Base-by-base conservation (phyloP, 2,888 invertebrate species). In the Mythimna lalbum region DNA sequence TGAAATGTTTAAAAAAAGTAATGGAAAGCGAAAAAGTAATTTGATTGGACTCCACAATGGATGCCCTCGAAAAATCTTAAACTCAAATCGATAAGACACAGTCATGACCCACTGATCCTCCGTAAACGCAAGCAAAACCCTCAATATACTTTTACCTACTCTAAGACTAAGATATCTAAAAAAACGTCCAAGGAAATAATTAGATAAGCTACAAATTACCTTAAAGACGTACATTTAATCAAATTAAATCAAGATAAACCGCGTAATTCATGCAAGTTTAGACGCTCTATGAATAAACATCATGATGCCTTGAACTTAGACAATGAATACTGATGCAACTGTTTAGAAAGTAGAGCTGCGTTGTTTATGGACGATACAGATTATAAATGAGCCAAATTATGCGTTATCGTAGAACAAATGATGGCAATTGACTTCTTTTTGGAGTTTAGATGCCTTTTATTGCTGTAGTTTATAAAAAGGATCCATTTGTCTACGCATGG, bases 231-330 rank as follows among this genome's bases (percentile, higher is more conserved):
- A 50, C 39, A 43, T 33, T 64, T 36, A 64, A 50, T 72, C 50
- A 52, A 80, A 64, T 68, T 21, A 72, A 77, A 73, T 67, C 19
- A 64, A 69, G 71, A 70, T 74, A 49, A 72, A 61, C 43, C 9
- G 31, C 63, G 27, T 73, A 66, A 76, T 49, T 67, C 69, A 73
- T 70, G 52, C 59, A 56, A 71, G 53, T 31, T 57, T 55, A 50
- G 39, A 67, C 52, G 39, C 12, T 53, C n/a, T 39, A 63, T 73
- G 59, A 79, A 77, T 81, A 74, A 61, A 72, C 69, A 82, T 70
- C 61, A 61, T 43, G 59, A 47, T 63, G 76, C 83, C 85, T 85
- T 83, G 82, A 85, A 85, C 84, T 83, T 76, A 74, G 12, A 69
- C 60, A 23, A 59, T 67, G 70, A 68, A 77, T 73, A 61, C 63